These are phyloP conservation scores for Beris morrisii DNA, from an alignment of 2,888 invertebrate species.

Conservation along the genomic window DNA sequence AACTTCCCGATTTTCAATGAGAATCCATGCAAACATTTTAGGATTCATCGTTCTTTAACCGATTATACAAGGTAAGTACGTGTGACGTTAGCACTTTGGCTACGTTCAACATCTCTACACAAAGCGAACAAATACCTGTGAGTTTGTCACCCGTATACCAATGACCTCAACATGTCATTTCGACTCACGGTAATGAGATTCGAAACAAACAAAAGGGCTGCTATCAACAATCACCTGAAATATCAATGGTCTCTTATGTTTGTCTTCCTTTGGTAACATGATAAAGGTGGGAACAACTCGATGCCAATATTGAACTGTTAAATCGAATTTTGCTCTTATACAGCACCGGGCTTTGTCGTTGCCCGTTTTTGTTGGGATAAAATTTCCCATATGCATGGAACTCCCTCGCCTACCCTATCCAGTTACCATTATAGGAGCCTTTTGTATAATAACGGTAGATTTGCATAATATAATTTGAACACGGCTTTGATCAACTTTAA, in stretches of 20 bases:
- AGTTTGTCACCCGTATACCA: not conserved
- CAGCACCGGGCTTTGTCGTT: not conserved
- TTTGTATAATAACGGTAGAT: no score
- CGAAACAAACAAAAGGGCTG: slow-evolving; percentile 33
- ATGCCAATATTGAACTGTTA: slow-evolving; percentile 12
- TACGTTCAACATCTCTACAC: no score
- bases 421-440: no score
- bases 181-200: slow-evolving; percentile 34
- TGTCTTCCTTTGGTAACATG: slow-evolving; percentile 33
- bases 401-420: no score
- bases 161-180: slow-evolving; percentile 33
- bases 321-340: not conserved
- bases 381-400: not conserved
- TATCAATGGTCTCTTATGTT: slow-evolving; percentile 27
- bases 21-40: no score
- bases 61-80: no score
- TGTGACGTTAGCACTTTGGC: no score
- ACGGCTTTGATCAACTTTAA: no score
- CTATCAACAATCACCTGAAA: slow-evolving; percentile 23
- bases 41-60: no score
- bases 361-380: slow-evolving; percentile 2
- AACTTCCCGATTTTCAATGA: no score
- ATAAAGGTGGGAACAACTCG: slow-evolving; percentile 33
- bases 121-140: no score
- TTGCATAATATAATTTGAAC: no score